Evolutionary conservation across 2,113 vertebrate species (phyloP), one percentile per base, ranked within the genome.

Genomic region (Aythya baeri): DNA sequence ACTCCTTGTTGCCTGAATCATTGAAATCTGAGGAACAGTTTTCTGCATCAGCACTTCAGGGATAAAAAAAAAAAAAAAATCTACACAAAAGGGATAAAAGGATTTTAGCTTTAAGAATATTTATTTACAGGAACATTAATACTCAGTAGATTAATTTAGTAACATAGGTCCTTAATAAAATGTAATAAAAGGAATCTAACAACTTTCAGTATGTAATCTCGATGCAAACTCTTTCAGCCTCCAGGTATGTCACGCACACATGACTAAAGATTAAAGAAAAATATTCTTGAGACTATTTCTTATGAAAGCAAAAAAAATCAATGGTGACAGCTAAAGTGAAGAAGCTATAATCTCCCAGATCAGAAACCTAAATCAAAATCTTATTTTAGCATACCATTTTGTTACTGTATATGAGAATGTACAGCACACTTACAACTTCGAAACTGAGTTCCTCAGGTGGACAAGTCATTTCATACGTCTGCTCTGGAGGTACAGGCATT

Each of bases 391-490:
- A 3, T 32, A 55, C 13, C 29, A 59, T 80, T 88, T 74, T 68
- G 22, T 68, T 82, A 34, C 22, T 86, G 52, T 14, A 34, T 11
- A 34, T 27, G 63, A 57, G 59, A 71, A 88, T 14, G 59, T 3
- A 34, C 18, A 82, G 78, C 10, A 70, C 27, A 96, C 96, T 96
- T 88, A 97, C 97, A 59, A 58, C 63, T 91, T 91, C 13, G 2
- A 18, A 75, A 50, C 70, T 0, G 7, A 76, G 59, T 10, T 96
- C 89, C 81, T 90, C 44, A 0, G 71, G 22, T 58, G 72, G 80
- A 49, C 3, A 2, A 2, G 2, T 23, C 21, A 8, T 38, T 83
- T 93, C 93, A 9, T 34, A 17, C 1, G 44, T 38, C 43, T 81
- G 61, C 71, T 96, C 91, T 43, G 65, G 83, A 76, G 92, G 61